A percentile compares a stretch with the other conserved stretches of the same genome.
phyloP scores from a whole-genome alignment of 2,888 invertebrate genomes.

The Drosophila subquinaria region DNA sequence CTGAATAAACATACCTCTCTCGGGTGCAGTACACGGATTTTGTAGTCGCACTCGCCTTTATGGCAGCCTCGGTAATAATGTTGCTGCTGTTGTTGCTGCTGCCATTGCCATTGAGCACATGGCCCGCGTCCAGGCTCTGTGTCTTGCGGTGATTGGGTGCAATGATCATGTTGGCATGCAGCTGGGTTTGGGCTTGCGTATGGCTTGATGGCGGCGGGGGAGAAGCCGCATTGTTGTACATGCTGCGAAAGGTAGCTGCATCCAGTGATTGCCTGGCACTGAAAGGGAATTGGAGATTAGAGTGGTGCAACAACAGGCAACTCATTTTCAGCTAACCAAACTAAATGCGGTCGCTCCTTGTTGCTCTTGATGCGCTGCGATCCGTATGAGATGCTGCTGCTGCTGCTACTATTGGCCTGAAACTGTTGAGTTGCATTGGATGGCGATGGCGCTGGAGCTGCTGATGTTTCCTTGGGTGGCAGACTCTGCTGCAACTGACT shows the following conservation, averaged over 20 bases:
- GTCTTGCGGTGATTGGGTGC: slow-evolving; percentile 90
- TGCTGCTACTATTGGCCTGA: slow-evolving; percentile 46
- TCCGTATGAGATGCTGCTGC: slow-evolving; percentile 64
- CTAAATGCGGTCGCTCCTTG: slow-evolving; percentile 87
- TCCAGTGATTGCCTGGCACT: slow-evolving; percentile 81
- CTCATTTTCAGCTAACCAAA: slow-evolving; percentile 66
- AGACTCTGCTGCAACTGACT: slow-evolving; percentile 93
- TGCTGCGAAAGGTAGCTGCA: slow-evolving; percentile 72
- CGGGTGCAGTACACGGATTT: slow-evolving; percentile 85
- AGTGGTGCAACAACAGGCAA: background rate
- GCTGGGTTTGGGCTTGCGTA: slow-evolving; percentile 52
- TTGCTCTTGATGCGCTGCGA: slow-evolving; percentile 89
- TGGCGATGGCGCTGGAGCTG: slow-evolving; percentile 7
- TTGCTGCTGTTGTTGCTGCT: slow-evolving; percentile 22
- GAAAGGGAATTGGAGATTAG: background rate
- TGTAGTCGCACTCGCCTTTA: slow-evolving; percentile 83
- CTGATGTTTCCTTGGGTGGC: slow-evolving; percentile 86
- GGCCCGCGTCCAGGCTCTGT: slow-evolving; percentile 91
- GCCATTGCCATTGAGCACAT: slow-evolving; percentile 75
- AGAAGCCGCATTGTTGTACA: slow-evolving; percentile 63
- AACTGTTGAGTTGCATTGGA: slow-evolving; percentile 26
- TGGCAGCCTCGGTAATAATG: slow-evolving; percentile 76
- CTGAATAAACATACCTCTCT: slow-evolving; percentile 82
- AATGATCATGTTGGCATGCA: slow-evolving; percentile 76
- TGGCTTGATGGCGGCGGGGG: slow-evolving; percentile 59